Evolutionary conservation across 2,113 vertebrate genomes (phyloP), one percentile per base, ranked within the genome.

Genomic region (Sapajus apella): DNA sequence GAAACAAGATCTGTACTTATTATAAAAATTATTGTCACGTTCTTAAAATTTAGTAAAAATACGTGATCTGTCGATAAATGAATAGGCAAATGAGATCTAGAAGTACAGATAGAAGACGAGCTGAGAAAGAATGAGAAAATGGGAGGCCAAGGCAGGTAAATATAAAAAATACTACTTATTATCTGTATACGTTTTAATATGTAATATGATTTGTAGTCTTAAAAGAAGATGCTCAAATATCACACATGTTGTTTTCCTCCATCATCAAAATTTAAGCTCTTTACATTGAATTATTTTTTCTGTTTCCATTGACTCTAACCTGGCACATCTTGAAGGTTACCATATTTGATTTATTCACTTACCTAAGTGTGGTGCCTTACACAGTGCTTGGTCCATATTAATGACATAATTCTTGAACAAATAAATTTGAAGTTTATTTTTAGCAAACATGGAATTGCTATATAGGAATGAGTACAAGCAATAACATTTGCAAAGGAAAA

Each of bases 241-340:
- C 17, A 61, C 8, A 55, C 0, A 8, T 45, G 27, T 66, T 87
- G 11, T 87, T 93, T 91, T 85, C 18, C 40, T 50, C 0, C 58
- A 18, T 40, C 93, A 88, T 61, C 17, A 94, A 94, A 75, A 93
- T 73, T 81, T 84, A n/a, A 95, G 75, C 40, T 86, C 21, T 90
- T 58, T n/a, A 79, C 9, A 79, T 1, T 66, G 35, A 8, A 20
- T 61, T 47, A 52, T 56, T 82, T 47, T 72, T 20, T 55, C 43
- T 81, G 32, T 58, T 80, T 56, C 25, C 37, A 32, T 35, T 83
- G 52, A 84, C 45, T 72, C 12, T 55, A 47, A 94, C 2, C 35
- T n/a, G 45, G 0, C 2, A 23, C 18, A 76, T 32, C 25, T 9
- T 81, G 16, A 93, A 84, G 6, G 0, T 43, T 61, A 80, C 1